Base-by-base conservation (phyloP, 2,797 vertebrate genomes). In the Myotis findleyi region DNA sequence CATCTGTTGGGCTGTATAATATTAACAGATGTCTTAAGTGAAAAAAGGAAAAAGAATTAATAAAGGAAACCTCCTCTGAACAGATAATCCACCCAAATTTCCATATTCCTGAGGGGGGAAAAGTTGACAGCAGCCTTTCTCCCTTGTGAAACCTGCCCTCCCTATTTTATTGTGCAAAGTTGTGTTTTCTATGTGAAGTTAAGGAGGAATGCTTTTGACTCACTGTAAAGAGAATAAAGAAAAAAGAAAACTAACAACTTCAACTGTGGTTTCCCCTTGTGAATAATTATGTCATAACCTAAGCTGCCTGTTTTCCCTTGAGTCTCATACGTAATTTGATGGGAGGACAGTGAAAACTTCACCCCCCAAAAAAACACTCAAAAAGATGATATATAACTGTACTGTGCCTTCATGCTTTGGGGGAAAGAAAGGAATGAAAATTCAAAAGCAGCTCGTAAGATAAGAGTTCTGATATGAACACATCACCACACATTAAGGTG, bases 11-110 rank as follows among this genome's bases (percentile, higher is more conserved):
- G 95, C 84, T 98, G 86, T 94, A 96, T 97, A 98, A 98, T 96
- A 95, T 96, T 98, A 98, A 98, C 98, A 98, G 98, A 99, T 98
- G 98, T 98, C 93, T 98, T 98, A 98, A 97, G 96, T 96, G 49
- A 86, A 98, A 96, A 98, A 62, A 87, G 36, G 76, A 69, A 53
- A 44, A 88, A 68, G 47, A 94, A 95, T 90, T 97, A 98, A 98
- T 97, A 98, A 98, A 98, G 76, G 81, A 98, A 98, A 97, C 83
- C 76, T 98, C 87, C 75, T 97, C 98, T 97, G 94, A 98, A 98
- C 93, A 98, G 91, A 98, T 97, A 98, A 97, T 96, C 92, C 94
- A 95, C 89, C 86, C 59, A 97, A 97, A 98, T 98, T 98, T 98
- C 96, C 97, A 97, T 96, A 97, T 97, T 96, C 91, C 92, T 92